Conservation (phyloP, 2,888 invertebrate genomes). For the Cryptus armator region DNA sequence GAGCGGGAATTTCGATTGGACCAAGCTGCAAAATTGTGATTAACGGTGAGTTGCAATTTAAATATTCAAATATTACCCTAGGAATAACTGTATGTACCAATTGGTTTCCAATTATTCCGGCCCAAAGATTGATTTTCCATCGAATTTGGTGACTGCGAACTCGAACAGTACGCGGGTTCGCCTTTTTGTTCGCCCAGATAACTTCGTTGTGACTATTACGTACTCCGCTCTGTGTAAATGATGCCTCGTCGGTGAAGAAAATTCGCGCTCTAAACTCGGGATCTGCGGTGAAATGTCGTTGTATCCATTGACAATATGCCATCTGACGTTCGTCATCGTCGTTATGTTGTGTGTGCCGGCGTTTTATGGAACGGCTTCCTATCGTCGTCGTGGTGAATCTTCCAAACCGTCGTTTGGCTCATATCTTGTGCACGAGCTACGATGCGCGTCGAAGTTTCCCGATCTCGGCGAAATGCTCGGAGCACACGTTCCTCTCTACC, state of each 20-base stretch:
- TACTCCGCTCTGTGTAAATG: not conserved
- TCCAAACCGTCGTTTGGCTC: not conserved
- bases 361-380: not conserved
- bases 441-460: not conserved
- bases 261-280: not conserved
- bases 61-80: too few species aligned
- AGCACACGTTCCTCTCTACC: not conserved
- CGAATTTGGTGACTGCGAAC: not conserved
- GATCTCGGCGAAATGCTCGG: not conserved
- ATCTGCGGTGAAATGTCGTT: not conserved
- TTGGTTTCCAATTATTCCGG: not conserved
- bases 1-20: not conserved
- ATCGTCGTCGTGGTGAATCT: not conserved
- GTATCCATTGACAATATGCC: not conserved
- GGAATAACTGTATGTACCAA: not conserved
- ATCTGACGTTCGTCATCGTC: not conserved
- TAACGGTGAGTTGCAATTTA: not conserved
- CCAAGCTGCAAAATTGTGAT: not conserved
- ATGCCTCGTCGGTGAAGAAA: not conserved
- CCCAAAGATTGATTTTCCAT: conserved; percentile 9
- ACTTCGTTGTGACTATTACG: not conserved
- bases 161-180: not conserved
- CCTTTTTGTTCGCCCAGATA: not conserved
- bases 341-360: not conserved
- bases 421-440: not conserved